These are phyloP conservation scores for Rotaria socialis DNA, from an alignment of 2,888 invertebrate genomes.

Conservation along the genomic window DNA sequence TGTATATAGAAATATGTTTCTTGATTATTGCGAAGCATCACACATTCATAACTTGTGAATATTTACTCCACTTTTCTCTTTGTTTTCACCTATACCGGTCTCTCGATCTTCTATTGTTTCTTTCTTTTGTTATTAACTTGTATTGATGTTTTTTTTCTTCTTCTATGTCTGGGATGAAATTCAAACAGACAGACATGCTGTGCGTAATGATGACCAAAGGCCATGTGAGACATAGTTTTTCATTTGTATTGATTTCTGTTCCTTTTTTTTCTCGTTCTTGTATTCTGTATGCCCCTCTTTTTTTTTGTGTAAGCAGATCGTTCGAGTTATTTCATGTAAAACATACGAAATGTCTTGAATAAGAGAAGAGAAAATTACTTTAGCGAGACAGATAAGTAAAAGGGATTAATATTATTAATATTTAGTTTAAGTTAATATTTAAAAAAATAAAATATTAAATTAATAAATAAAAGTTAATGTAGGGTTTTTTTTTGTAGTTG, in stretches of 20 bases:
- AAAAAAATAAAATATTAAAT: background rate
- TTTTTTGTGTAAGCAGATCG: background rate
- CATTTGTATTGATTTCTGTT: background rate
- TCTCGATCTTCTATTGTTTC: background rate
- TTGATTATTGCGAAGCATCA: background rate
- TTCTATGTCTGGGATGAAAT: constrained; percentile 7
- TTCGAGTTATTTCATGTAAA: constrained; percentile 16
- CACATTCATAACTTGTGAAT: constrained; percentile 28
- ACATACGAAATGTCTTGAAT: background rate
- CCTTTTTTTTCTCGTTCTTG: background rate
- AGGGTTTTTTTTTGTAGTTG: no score
- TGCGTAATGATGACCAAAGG: constrained; percentile 29
- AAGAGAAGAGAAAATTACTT: background rate
- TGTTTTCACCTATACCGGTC: constrained; percentile 32
- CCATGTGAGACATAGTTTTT: background rate
- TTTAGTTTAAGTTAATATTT: constrained; percentile 17
- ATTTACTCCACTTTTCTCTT: background rate
- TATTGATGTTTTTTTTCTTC: background rate
- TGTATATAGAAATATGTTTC: background rate
- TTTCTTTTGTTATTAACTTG: background rate
- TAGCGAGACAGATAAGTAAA: background rate
- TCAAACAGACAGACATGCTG: background rate
- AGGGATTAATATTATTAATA: background rate
- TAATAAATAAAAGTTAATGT: background rate
- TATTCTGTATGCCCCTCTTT: background rate